Evolutionary conservation across 2,888 invertebrate genomes (phyloP), one percentile per base, ranked within the genome.

Genomic region (Adineta ricciae): DNA sequence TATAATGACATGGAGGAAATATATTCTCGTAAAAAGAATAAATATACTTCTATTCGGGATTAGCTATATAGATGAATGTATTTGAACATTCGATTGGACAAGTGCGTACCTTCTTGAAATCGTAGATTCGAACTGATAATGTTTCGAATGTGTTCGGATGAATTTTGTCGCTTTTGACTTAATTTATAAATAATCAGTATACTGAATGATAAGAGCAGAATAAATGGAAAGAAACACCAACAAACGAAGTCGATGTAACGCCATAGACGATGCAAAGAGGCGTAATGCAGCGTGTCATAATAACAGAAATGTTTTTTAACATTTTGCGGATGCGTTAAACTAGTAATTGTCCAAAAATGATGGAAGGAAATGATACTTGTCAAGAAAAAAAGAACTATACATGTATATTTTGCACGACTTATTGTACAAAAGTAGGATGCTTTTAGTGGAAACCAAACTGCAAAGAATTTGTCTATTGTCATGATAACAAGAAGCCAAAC

Each of bases 171-270:
- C 19, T 64, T 64, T 64, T 36, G 32, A 14, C 24, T 11, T 41
- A 78, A 41, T 78, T 78, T 78, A 78, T 41, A 78, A 41, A 78
- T 78, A 78, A 78, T 78, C 8, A 78, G 41, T 78, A 78, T 41
- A 78, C 78, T 78, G 4, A 78, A 41, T 38, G 41, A 2, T 41
- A 41, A 78, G 38, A 78, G 24, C 8, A 78, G 78, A 78, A 78
- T 78, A 78, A 78, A 78, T 41, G 78, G 78, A 11, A 78, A 19
- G n/a, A 78, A 78, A 78, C 78, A 78, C 78, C 78, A 78, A 19
- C 38, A 36, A 5, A 78, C 0, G 41, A 78, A 78, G n/a, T 78
- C 78, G 8, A 7, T 16, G 41, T 78, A 78, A 78, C 78, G 78
- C 78, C 78, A 78, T 78, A 78, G 7, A 21, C n/a, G 21, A 8